Evolutionary conservation across 2,113 vertebrate species (phyloP).

Genomic region (Daboia siamensis): DNA sequence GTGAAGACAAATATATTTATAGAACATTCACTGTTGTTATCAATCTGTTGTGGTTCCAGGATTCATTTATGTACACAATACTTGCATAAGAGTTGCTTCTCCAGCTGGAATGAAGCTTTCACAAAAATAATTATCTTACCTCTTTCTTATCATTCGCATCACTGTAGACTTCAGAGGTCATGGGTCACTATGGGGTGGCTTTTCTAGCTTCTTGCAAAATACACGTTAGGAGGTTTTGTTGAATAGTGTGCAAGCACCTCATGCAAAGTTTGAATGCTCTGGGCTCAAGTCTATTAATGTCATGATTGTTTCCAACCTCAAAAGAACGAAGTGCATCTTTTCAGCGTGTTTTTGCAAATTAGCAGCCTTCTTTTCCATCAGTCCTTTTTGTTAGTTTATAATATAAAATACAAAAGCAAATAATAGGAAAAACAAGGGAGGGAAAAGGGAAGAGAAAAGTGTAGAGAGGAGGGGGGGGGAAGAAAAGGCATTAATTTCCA

Average conservation of each 20-base stretch:
- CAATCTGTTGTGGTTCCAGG: not conserved
- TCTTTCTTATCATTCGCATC: not conserved
- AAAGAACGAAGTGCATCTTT: not conserved
- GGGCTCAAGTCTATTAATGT: not conserved
- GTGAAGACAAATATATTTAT: not conserved
- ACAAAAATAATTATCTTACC: not conserved
- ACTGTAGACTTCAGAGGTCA: not conserved
- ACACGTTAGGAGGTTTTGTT: not conserved
- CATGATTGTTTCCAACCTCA: not conserved
- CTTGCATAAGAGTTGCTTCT: not conserved
- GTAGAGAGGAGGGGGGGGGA: too few relatives aligned
- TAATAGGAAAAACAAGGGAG: too few relatives aligned
- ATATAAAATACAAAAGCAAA: too few relatives aligned
- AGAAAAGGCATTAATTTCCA: too few relatives aligned
- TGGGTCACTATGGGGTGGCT: not conserved
- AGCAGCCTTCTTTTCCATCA: too few relatives aligned
- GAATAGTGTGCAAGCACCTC: not conserved
- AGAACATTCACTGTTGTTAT: not conserved
- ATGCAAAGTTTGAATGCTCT: not conserved
- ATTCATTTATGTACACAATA: not conserved
- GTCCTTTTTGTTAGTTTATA: too few relatives aligned
- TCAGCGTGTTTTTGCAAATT: not conserved
- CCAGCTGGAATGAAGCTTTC: not conserved
- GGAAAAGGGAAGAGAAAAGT: too few relatives aligned
- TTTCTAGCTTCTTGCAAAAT: not conserved